A percentile compares a stretch with the other conserved stretches of the same genome.
Conservation (phyloP, 2,113 vertebrate species). For the Halichoeres trimaculatus region DNA sequence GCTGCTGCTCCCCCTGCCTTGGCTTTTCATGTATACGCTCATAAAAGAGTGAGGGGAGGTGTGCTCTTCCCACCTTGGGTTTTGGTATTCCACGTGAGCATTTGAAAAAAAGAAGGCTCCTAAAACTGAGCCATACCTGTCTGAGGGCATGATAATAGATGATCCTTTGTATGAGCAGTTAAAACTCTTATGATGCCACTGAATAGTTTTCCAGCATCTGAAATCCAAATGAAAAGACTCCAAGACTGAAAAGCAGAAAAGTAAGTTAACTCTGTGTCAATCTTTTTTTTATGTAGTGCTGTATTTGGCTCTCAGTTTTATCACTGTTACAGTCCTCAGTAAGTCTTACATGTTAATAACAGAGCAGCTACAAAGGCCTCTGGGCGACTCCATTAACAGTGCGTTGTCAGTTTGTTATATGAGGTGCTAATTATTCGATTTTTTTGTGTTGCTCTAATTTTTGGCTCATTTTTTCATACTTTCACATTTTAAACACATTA, state of each 20-base stretch:
- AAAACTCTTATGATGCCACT: not conserved
- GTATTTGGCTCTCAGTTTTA: slow-evolving; percentile 28
- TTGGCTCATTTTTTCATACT: not conserved
- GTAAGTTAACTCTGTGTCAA: not conserved
- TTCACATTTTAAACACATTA: slow-evolving; percentile 18
- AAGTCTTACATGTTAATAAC: not conserved
- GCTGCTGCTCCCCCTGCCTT: no score
- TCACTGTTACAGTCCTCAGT: slow-evolving; percentile 5
- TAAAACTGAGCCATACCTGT: no score
- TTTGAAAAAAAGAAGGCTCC: no score
- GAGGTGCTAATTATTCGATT: slow-evolving; percentile 17
- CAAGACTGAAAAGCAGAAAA: not conserved
- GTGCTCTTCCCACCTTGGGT: no score
- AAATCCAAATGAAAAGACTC: slow-evolving; percentile 3
- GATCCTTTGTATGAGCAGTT: no score
- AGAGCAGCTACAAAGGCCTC: not conserved
- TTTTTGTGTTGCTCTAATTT: not conserved
- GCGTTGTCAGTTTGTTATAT: slow-evolving; percentile 17
- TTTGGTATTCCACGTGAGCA: no score
- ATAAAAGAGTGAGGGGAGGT: no score
- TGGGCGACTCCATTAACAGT: not conserved
- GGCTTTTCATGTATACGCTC: no score
- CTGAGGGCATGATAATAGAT: no score
- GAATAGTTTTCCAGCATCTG: not conserved
- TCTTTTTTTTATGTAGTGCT: slow-evolving; percentile 3